These are phyloP conservation scores for Actias luna DNA, from an alignment of 2,888 invertebrate genomes.

Conservation along the genomic window DNA sequence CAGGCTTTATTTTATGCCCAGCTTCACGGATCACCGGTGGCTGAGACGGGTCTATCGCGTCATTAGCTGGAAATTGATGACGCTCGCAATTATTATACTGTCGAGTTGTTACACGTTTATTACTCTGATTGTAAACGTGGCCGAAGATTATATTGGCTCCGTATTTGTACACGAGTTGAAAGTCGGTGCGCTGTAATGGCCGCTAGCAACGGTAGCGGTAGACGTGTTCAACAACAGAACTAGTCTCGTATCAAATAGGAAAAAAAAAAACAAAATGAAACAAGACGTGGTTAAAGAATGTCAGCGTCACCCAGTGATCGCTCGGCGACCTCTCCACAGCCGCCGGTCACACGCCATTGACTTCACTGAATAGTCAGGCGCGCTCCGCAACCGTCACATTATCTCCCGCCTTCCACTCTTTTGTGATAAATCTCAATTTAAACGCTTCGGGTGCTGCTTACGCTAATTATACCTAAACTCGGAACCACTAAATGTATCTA, in stretches of 20 bases:
- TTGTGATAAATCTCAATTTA: conserved; percentile 56
- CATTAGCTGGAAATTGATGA: conserved; percentile 59
- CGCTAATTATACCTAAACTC: conserved; percentile 45
- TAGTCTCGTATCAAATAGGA: conserved; percentile 39
- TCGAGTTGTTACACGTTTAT: conserved; percentile 27
- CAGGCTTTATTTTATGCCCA: conserved; percentile 66
- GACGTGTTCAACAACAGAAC: conserved; percentile 43
- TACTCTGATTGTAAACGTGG: background rate
- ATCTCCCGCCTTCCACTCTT: conserved; percentile 55
- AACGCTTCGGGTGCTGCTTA: conserved; percentile 48
- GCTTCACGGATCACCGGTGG: conserved; percentile 62
- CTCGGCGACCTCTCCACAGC: conserved; percentile 64
- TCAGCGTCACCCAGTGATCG: conserved; percentile 64
- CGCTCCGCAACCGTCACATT: conserved; percentile 58
- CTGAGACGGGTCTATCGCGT: conserved; percentile 61
- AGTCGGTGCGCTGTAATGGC: conserved; percentile 3
- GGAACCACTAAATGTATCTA: conserved; percentile 23
- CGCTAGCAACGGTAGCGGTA: conserved; percentile 27
- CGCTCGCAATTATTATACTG: conserved; percentile 36
- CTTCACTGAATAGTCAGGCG: conserved; percentile 69
- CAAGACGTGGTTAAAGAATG: conserved; percentile 70
- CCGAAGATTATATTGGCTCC: background rate
- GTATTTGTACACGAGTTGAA: conserved; percentile 2
- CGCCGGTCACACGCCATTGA: conserved; percentile 78
- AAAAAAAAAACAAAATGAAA: conserved; percentile 56